phyloP scores from a whole-genome alignment of 30 jellyfish, hydroid and myxozoan genomes.

The Rhopilema esculentum region DNA sequence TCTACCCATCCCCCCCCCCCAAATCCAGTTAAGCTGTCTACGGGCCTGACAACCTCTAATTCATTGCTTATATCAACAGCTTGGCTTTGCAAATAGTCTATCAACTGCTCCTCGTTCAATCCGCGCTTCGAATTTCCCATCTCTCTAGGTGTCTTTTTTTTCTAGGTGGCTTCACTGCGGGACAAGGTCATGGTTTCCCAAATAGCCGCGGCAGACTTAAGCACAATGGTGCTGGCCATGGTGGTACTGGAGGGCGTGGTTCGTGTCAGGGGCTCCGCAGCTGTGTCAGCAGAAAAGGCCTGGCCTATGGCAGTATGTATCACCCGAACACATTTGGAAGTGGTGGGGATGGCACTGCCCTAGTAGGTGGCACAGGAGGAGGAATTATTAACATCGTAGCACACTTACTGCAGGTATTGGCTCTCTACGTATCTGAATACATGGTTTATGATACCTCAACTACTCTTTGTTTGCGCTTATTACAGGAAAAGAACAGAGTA shows the following conservation, averaged over 20 bases:
- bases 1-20: too few species aligned
- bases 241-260: conserved; percentile 81
- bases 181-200: conserved; percentile 67
- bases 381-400: conserved; percentile 39
- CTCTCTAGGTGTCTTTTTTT: background rate
- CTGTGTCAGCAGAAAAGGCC: conserved; percentile 70
- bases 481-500: too few species aligned
- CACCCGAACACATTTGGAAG: conserved; percentile 60
- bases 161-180: conserved; percentile 51
- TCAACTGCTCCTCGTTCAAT: too few species aligned
- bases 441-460: background rate
- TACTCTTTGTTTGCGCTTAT: too few species aligned
- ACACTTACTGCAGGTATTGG: conserved; percentile 38
- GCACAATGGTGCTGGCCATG: conserved; percentile 78
- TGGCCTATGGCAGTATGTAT: conserved; percentile 53
- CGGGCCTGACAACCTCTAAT: too few species aligned
- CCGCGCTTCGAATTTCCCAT: background rate
- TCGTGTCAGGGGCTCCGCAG: conserved; percentile 52
- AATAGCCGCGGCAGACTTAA: conserved; percentile 49
- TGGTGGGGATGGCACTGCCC: conserved; percentile 66
- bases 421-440: background rate
- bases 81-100: too few species aligned
- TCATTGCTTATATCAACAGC: too few species aligned
- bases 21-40: too few species aligned
- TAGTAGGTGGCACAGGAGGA: conserved; percentile 74